These are phyloP conservation scores for Sminthurinus aureus DNA, from an alignment of 2,888 invertebrate genomes.

Conservation along the genomic window DNA sequence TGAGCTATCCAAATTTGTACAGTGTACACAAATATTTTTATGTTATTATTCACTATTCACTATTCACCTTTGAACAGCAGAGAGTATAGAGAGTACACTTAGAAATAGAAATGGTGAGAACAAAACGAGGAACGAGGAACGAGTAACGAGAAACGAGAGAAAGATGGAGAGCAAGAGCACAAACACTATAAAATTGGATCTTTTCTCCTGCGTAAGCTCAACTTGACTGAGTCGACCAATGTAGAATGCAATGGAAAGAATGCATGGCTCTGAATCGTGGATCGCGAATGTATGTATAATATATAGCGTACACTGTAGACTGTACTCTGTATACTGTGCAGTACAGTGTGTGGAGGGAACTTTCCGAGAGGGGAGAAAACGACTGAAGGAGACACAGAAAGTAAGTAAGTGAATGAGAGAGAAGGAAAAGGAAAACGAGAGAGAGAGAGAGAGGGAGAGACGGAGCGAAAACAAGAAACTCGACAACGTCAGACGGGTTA, in stretches of 20 bases:
- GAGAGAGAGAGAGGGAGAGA: slow-evolving; percentile 5
- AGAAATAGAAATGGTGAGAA: not conserved
- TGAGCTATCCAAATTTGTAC: too few species aligned
- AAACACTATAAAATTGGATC: slow-evolving; percentile 27
- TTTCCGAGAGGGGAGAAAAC: not conserved
- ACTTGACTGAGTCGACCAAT: slow-evolving; percentile 36
- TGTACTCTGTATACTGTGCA: too few species aligned
- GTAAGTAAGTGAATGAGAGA: not conserved
- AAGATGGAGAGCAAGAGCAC: slow-evolving; percentile 13
- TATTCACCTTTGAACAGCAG: too few species aligned
- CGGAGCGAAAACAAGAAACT: slow-evolving; percentile 46
- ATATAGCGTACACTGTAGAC: too few species aligned
- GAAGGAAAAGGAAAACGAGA: not conserved
- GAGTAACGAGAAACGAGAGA: not conserved
- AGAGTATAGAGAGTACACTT: not conserved
- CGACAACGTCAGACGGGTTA: slow-evolving; percentile 34
- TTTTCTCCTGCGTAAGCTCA: slow-evolving; percentile 44
- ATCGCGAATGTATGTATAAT: too few species aligned
- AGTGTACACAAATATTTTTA: too few species aligned
- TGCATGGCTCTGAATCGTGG: too few species aligned
- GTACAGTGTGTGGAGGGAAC: not conserved
- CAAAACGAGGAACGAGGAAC: not conserved
- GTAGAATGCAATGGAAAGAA: not conserved
- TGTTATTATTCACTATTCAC: too few species aligned
- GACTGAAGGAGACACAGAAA: not conserved